phyloP scores from a whole-genome alignment of 2,888 invertebrate species.

The Sycophila texana region DNA sequence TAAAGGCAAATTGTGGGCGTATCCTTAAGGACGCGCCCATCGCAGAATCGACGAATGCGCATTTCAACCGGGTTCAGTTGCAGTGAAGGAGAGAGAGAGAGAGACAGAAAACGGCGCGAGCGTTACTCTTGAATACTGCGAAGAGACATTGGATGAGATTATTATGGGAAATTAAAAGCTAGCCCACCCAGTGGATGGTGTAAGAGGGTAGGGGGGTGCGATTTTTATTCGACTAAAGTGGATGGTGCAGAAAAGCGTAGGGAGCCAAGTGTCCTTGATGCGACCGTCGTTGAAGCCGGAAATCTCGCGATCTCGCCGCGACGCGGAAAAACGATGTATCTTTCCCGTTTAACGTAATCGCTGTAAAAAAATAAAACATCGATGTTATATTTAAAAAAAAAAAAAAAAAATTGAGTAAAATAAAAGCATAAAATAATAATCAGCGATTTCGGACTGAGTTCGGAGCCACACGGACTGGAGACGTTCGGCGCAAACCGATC shows the following conservation, averaged over 20 bases:
- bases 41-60: too few species aligned
- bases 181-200: slow-evolving; percentile 33
- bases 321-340: slow-evolving; percentile 49
- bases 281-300: slow-evolving; percentile 76
- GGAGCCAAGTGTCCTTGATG: slow-evolving; percentile 76
- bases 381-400: slow-evolving; percentile 55
- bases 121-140: slow-evolving; percentile 57
- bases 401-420: slow-evolving; percentile 23
- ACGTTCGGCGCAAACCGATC: slow-evolving; percentile 76
- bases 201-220: slow-evolving; percentile 57
- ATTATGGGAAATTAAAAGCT: slow-evolving; percentile 54
- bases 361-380: slow-evolving; percentile 56
- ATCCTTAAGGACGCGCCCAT: too few species aligned
- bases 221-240: slow-evolving; percentile 65
- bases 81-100: slow-evolving; percentile 6
- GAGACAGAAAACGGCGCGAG: slow-evolving; percentile 27
- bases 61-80: slow-evolving; percentile 1
- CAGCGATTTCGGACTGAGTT: slow-evolving; percentile 72
- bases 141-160: slow-evolving; percentile 56
- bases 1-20: too few species aligned
- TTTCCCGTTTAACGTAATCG: slow-evolving; percentile 58
- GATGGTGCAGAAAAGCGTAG: slow-evolving; percentile 73
- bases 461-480: slow-evolving; percentile 74
- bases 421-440: slow-evolving; percentile 53
- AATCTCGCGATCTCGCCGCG: slow-evolving; percentile 73